Conservation (phyloP, 2,888 invertebrate species). For the Apotomis turbidana region DNA sequence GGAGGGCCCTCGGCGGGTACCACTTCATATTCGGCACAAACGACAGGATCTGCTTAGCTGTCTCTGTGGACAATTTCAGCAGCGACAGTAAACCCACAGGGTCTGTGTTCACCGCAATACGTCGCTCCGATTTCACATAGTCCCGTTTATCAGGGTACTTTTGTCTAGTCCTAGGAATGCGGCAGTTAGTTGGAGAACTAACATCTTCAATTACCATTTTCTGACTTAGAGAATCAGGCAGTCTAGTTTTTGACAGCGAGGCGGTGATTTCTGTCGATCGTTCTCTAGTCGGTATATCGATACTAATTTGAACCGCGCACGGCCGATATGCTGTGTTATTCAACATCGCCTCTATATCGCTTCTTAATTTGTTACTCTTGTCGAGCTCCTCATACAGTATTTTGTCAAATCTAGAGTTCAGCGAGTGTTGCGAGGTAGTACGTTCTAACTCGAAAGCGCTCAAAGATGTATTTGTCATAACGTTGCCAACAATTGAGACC, state of each 20-base stretch:
- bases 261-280: conserved; percentile 62
- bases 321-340: conserved; percentile 46
- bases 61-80: conserved; percentile 63
- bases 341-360: conserved; percentile 57
- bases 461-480: conserved; percentile 19
- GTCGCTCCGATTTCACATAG: background rate
- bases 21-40: conserved; percentile 62
- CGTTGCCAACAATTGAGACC: conserved; percentile 1
- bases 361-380: conserved; percentile 60
- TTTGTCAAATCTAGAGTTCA: conserved; percentile 16
- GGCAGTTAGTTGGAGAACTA: conserved; percentile 17
- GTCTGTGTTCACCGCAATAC: conserved; percentile 73
- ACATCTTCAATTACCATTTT: conserved; percentile 47
- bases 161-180: background rate
- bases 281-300: conserved; percentile 66
- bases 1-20: conserved; percentile 54
- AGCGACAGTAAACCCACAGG: conserved; percentile 65
- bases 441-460: conserved; percentile 4
- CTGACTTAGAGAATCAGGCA: conserved; percentile 30
- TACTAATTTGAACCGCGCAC: conserved; percentile 54
- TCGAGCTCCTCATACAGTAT: conserved; percentile 52
- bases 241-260: conserved; percentile 52
- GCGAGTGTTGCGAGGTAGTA: conserved; percentile 45
- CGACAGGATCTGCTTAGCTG: conserved; percentile 62
- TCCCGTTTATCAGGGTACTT: background rate